Percentiles rank a stretch among this genome's conserved stretches.
Evolutionary conservation across 2,113 vertebrate genomes (phyloP).

Genomic region (Atractosteus spatula): DNA sequence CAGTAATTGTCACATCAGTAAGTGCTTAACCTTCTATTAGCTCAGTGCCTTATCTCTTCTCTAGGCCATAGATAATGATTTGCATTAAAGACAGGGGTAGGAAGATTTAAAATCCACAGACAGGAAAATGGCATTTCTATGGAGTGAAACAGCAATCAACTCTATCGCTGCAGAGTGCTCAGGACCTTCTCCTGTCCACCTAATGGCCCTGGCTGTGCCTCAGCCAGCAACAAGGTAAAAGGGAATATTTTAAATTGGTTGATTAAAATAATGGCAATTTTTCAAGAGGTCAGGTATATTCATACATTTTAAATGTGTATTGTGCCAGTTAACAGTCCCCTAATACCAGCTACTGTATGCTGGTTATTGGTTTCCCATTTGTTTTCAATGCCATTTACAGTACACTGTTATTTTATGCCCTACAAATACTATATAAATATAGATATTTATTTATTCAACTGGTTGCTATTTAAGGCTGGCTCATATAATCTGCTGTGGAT

Average conservation of each 20-base stretch:
- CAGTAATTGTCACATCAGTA: constrained; percentile 44
- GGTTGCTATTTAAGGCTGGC: too few relatives aligned
- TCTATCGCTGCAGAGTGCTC: constrained; percentile 3
- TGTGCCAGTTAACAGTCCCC: too few relatives aligned
- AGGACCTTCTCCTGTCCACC: constrained; percentile 18
- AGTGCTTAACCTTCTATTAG: constrained; percentile 47
- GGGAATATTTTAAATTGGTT: constrained; percentile 1
- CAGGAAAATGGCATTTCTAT: constrained; percentile 14
- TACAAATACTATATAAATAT: too few relatives aligned
- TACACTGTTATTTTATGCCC: too few relatives aligned
- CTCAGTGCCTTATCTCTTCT: constrained; percentile 21
- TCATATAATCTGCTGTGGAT: too few relatives aligned
- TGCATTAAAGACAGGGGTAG: constrained; percentile 26
- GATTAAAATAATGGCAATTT: not conserved
- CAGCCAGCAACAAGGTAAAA: constrained; percentile 1
- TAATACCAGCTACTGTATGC: too few relatives aligned
- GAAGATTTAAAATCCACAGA: constrained; percentile 32
- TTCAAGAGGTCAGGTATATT: not conserved
- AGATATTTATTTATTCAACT: too few relatives aligned
- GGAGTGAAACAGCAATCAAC: not conserved
- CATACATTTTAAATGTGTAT: constrained; percentile 2
- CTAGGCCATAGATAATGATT: constrained; percentile 28
- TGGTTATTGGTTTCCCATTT: too few relatives aligned
- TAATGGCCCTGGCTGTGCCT: not conserved
- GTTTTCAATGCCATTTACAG: too few relatives aligned